A percentile compares a stretch with the other conserved stretches of the same genome.
These are phyloP conservation scores for Tylochromis polylepis DNA, from an alignment of 2,113 vertebrate genomes.

Conservation along the genomic window DNA sequence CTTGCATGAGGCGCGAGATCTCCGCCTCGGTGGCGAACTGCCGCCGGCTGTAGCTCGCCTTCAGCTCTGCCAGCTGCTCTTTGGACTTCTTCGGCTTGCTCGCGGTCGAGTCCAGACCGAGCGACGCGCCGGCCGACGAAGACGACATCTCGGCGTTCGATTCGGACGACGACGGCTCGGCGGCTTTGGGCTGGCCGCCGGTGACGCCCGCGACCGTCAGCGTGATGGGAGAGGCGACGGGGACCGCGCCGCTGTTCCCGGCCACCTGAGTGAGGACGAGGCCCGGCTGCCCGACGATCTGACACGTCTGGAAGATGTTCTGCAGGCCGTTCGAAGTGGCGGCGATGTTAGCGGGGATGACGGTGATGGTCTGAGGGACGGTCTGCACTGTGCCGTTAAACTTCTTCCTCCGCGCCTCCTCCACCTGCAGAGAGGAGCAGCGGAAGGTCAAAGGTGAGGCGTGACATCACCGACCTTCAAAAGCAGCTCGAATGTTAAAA, in stretches of 20 bases:
- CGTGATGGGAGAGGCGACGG: slow-evolving; percentile 86
- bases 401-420: slow-evolving; percentile 92
- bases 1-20: slow-evolving; percentile 90
- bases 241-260: slow-evolving; percentile 68
- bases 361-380: slow-evolving; percentile 92
- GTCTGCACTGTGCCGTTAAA: slow-evolving; percentile 96
- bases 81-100: slow-evolving; percentile 95
- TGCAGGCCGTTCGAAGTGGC: slow-evolving; percentile 84
- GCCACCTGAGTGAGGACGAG: slow-evolving; percentile 91
- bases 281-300: slow-evolving; percentile 93
- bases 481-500: background rate
- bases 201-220: slow-evolving; percentile 87
- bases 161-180: slow-evolving; percentile 64
- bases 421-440: slow-evolving; percentile 68
- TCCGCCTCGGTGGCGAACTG: slow-evolving; percentile 92
- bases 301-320: slow-evolving; percentile 96
- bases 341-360: slow-evolving; percentile 89
- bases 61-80: slow-evolving; percentile 91
- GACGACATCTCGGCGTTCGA: slow-evolving; percentile 53
- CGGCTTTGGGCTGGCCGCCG: slow-evolving; percentile 74
- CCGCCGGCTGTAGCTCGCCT: slow-evolving; percentile 90
- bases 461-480: background rate
- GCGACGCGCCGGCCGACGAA: slow-evolving; percentile 51
- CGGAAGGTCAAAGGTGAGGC: background rate
- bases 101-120: slow-evolving; percentile 73